Base-by-base conservation (phyloP, 2,797 vertebrate species). In the Dipus sagitta region DNA sequence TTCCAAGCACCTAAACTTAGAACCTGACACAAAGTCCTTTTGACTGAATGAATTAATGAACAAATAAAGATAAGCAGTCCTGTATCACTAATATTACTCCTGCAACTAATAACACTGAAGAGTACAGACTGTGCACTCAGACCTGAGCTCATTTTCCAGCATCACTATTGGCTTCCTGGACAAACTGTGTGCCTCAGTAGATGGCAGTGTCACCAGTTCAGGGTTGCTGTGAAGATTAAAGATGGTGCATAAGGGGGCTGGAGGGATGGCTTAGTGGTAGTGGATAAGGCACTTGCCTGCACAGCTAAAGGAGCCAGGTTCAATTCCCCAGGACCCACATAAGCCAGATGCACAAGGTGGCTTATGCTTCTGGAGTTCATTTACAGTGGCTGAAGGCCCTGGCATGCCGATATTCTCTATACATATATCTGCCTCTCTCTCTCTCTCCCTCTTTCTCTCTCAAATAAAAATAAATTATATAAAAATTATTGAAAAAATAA, bases 31-130 rank as follows among this genome's bases (percentile, higher is more conserved):
- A 7, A 86, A 77, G 74, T 91, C 64, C 81, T 67, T 67, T 92
- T 38, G 68, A 32, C 23, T 60, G 84, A 86, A 58, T 3, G 9
- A 84, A 83, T 77, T 28, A 79, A 84, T 82, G 89, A 92, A 38
- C 81, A 81, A 95, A 93, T 42, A 90, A 68, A 93, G 88, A 88
- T 67, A 93, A 88, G 34, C 3, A 1, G 14, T 28, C 18, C 70
- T 21, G 20, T 14, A 58, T 65, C 58, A 28, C 21, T 70, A 30
- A 65, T 38, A 28, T 23, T 30, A 2, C 4, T 11, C 70, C 38
- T 60, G 4, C 20, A 14, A 58, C 24, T 54, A 71, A 60, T 84
- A n/a, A 24, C 15, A 30, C 8, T 32, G 11, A 80, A 78, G 71
- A 54, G 34, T 20, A 52, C 67, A 32, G 62, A 24, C 68, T 21